A percentile compares a stretch with the other conserved stretches of the same genome.
These are phyloP conservation scores for Steinernema scapterisci DNA, from an alignment of 2,888 invertebrate species.

Conservation along the genomic window DNA sequence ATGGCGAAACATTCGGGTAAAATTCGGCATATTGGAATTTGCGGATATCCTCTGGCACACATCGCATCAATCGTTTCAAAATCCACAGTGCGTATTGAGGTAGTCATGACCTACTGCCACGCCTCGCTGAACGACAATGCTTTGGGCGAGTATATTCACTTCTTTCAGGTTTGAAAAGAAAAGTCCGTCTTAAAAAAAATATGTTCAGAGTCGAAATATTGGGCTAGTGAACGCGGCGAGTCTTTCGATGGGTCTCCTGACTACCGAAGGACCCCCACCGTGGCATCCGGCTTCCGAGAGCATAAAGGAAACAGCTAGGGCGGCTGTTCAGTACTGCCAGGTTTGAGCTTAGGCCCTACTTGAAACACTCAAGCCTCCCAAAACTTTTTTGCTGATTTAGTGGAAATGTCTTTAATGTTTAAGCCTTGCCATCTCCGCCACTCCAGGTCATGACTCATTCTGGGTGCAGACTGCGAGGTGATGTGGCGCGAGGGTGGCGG, in stretches of 20 bases:
- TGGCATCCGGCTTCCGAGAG: conserved; percentile 82
- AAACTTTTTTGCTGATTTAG: neutral
- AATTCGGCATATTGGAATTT: conserved; percentile 82
- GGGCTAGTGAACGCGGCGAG: conserved; percentile 84
- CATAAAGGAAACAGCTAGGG: conserved; percentile 65
- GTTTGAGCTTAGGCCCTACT: conserved; percentile 28
- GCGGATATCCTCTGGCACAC: conserved; percentile 79
- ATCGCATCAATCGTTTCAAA: conserved; percentile 73
- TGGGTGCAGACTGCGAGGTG: neutral
- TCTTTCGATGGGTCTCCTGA: conserved; percentile 82
- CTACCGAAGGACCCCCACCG: conserved; percentile 76
- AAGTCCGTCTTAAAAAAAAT: no score
- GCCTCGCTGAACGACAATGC: conserved; percentile 81
- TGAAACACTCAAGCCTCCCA: neutral
- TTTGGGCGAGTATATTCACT: conserved; percentile 77
- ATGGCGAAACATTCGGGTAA: conserved; percentile 76
- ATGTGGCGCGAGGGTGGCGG: conserved; percentile 2
- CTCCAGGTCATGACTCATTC: neutral
- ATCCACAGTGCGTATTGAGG: conserved; percentile 74
- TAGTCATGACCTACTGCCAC: conserved; percentile 80
- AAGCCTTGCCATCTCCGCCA: neutral
- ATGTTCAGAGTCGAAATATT: conserved; percentile 74
- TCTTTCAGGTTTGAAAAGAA: conserved; percentile 74
- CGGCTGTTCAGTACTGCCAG: conserved; percentile 44
- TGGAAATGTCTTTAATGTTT: neutral